phyloP scores from a whole-genome alignment of 2,888 invertebrate species.

The Lepidonotus clava region DNA sequence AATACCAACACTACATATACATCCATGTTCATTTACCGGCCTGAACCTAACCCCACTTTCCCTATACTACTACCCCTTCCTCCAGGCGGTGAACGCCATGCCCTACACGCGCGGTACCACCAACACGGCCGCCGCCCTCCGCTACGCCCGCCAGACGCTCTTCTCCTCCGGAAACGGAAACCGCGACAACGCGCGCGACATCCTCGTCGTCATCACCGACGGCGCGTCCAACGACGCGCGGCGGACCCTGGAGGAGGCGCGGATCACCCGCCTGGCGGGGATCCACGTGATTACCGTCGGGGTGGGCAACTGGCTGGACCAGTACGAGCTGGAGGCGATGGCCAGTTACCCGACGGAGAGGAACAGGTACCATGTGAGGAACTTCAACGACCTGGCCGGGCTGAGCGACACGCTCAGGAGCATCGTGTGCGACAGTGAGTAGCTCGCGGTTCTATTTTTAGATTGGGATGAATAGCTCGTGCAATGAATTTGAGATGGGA shows the following conservation, averaged over 20 bases:
- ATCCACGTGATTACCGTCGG: slow-evolving; percentile 57
- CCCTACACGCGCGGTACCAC: slow-evolving; percentile 57
- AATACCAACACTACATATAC: no score
- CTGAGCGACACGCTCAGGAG: slow-evolving; percentile 2
- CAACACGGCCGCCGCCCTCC: slow-evolving; percentile 55
- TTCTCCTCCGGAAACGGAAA: slow-evolving; percentile 34
- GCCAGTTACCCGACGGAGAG: slow-evolving; percentile 55
- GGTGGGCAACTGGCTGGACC: slow-evolving; percentile 57
- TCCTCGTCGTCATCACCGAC: slow-evolving; percentile 49
- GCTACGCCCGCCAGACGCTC: background rate
- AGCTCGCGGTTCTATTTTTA: no score
- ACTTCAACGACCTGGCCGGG: slow-evolving; percentile 22
- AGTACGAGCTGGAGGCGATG: slow-evolving; percentile 59
- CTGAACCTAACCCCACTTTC: no score
- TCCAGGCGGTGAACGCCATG: slow-evolving; percentile 10
- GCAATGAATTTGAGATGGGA: no score
- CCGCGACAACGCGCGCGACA: background rate
- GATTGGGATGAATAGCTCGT: no score
- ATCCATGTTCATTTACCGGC: no score
- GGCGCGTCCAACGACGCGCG: slow-evolving; percentile 49
- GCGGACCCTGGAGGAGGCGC: slow-evolving; percentile 50
- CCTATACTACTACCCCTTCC: no score
- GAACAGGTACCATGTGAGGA: slow-evolving; percentile 47
- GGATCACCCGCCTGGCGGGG: slow-evolving; percentile 4
- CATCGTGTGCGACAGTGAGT: slow-evolving; percentile 60